A percentile compares a stretch with the other conserved stretches of the same genome.
Conservation (phyloP, 2,797 vertebrate genomes). For the Phylloscopus collybita region DNA sequence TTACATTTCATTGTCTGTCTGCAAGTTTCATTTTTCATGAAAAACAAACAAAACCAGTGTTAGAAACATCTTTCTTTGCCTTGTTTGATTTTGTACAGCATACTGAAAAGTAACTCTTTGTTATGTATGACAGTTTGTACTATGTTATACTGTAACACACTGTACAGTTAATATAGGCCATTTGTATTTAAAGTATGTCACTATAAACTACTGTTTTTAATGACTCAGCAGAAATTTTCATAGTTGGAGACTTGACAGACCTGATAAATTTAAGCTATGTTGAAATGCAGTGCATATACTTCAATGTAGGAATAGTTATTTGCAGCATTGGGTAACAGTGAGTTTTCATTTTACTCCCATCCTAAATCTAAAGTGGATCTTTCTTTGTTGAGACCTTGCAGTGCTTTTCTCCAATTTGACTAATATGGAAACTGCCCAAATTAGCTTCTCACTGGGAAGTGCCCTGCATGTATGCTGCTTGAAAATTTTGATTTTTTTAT, state of each 20-base stretch:
- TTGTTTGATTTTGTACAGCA: background rate
- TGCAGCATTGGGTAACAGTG: background rate
- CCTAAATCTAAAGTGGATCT: background rate
- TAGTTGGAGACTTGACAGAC: background rate
- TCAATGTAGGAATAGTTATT: background rate
- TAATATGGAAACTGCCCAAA: background rate
- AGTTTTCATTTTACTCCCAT: background rate
- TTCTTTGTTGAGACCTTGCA: background rate
- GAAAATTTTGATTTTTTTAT: background rate
- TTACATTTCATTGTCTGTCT: background rate
- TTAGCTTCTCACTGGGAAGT: background rate
- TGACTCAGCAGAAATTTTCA: background rate
- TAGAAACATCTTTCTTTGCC: conserved; percentile 29
- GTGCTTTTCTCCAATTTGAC: background rate
- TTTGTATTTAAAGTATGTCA: conserved; percentile 29
- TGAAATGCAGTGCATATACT: background rate
- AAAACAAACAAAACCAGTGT: conserved; percentile 3
- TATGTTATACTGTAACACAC: background rate
- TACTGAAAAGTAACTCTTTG: conserved; percentile 21
- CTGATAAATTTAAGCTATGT: background rate
- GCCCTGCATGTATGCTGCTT: background rate
- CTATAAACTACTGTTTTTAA: conserved; percentile 8
- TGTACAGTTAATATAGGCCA: background rate
- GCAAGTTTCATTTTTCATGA: background rate
- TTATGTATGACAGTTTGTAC: background rate